Evolutionary conservation across 2,888 invertebrate genomes (phyloP).

Genomic region (Scaptomyza polygonia): DNA sequence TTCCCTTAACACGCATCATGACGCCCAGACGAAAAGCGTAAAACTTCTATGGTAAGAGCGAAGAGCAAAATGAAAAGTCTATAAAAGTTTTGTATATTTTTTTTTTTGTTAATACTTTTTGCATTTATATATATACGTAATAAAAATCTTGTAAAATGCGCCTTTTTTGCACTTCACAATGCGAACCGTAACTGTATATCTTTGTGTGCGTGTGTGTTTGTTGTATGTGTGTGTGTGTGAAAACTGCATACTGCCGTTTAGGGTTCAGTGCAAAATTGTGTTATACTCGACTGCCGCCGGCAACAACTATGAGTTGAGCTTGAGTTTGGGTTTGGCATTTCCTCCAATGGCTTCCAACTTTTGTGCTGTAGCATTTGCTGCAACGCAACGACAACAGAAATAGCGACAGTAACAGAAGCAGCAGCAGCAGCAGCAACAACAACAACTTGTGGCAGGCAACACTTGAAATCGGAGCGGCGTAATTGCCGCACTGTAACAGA

Average conservation of each 20-base stretch:
- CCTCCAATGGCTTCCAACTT: slow-evolving; percentile 32
- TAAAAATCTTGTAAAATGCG: slow-evolving; percentile 81
- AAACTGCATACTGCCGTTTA: slow-evolving; percentile 49
- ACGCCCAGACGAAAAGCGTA: slow-evolving; percentile 74
- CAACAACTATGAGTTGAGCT: slow-evolving; percentile 50
- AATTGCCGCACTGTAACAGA: slow-evolving; percentile 64
- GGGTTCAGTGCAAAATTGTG: slow-evolving; percentile 78
- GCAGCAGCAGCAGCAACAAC: slow-evolving; percentile 21
- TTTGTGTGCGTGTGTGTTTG: slow-evolving; percentile 17
- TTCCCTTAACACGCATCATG: slow-evolving; percentile 76
- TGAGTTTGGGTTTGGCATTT: slow-evolving; percentile 7
- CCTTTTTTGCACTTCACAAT: slow-evolving; percentile 75
- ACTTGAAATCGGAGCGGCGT: slow-evolving; percentile 68
- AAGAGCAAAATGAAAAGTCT: slow-evolving; percentile 61
- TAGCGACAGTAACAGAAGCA: slow-evolving; percentile 24
- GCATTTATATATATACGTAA: slow-evolving; percentile 74
- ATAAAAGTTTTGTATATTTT: slow-evolving; percentile 81
- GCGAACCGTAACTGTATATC: slow-evolving; percentile 35
- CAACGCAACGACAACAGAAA: slow-evolving; percentile 36
- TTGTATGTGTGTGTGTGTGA: slow-evolving; percentile 26
- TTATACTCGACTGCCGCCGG: slow-evolving; percentile 62
- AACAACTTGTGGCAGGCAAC: slow-evolving; percentile 53
- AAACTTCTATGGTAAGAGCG: slow-evolving; percentile 49
- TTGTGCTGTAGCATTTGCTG: slow-evolving; percentile 35
- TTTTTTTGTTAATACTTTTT: slow-evolving; percentile 82